Percentiles rank a stretch among this genome's conserved stretches.
phyloP scores from a whole-genome alignment of 2,113 vertebrate species.

The Oenanthe melanoleuca region DNA sequence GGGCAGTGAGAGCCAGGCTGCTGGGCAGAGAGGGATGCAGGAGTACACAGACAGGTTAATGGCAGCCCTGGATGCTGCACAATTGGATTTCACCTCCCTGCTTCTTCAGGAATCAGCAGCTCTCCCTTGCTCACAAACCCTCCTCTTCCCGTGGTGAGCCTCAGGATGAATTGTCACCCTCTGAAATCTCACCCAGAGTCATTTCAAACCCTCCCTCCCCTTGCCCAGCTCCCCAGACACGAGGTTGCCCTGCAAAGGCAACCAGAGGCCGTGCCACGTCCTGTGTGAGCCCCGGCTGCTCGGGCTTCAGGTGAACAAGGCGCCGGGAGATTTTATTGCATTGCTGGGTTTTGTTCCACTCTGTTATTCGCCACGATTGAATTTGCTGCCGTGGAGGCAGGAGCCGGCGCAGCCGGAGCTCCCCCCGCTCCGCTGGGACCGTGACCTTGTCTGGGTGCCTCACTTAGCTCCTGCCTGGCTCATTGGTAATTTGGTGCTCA shows the following conservation, averaged over 20 bases:
- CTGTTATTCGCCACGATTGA: slow-evolving; percentile 41
- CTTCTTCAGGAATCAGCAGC: slow-evolving; percentile 32
- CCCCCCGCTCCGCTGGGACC: not conserved
- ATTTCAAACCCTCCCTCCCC: not conserved
- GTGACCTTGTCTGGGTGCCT: slow-evolving; percentile 14
- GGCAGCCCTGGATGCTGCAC: slow-evolving; percentile 39
- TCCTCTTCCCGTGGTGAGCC: not conserved
- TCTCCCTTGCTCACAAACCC: slow-evolving; percentile 30
- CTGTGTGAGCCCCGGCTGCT: not conserved
- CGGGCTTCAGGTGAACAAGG: slow-evolving; percentile 2
- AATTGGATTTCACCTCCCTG: slow-evolving; percentile 64
- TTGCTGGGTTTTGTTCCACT: slow-evolving; percentile 69
- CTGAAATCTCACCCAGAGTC: not conserved
- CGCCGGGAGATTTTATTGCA: not conserved
- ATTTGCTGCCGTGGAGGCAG: slow-evolving; percentile 6
- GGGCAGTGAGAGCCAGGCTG: not conserved
- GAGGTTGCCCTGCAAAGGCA: not conserved
- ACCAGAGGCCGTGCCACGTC: not conserved
- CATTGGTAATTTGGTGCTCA: not conserved
- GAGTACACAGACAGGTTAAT: slow-evolving; percentile 77
- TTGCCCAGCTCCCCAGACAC: not conserved
- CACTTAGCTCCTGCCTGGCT: not conserved
- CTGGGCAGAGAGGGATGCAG: not conserved
- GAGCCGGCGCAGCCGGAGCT: not conserved
- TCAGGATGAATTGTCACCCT: not conserved